Evolutionary conservation across 2,113 vertebrate species (phyloP).

Genomic region (Scolopax mira): DNA sequence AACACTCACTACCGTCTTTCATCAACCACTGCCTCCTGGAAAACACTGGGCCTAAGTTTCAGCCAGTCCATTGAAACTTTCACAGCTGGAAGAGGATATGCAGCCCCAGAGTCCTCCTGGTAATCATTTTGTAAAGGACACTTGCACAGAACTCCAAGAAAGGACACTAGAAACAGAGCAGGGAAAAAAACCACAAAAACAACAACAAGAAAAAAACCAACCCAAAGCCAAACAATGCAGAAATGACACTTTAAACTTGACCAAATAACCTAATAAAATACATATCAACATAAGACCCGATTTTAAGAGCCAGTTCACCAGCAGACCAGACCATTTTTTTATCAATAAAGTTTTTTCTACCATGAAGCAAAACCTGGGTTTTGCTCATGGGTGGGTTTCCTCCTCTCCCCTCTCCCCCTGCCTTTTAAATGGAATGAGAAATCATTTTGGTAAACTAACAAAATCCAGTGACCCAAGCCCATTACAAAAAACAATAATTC

Average conservation of each 20-base stretch:
- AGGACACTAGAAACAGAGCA: conserved; percentile 83
- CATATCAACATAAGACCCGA: background rate
- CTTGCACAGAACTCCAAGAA: conserved; percentile 93
- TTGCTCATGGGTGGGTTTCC: too few relatives aligned
- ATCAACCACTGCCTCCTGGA: conserved; percentile 87
- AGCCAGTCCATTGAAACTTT: conserved; percentile 98
- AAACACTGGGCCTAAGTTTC: conserved; percentile 86
- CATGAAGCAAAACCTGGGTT: background rate
- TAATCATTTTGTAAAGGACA: conserved; percentile 87
- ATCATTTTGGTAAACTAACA: background rate
- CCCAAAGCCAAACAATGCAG: background rate
- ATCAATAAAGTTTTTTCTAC: background rate
- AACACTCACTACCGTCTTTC: conserved; percentile 89
- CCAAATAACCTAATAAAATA: background rate
- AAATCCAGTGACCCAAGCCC: background rate
- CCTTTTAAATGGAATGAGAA: background rate
- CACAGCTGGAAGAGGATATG: conserved; percentile 94
- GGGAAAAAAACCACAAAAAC: background rate
- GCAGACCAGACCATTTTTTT: background rate
- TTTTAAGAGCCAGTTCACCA: background rate
- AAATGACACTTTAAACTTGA: background rate
- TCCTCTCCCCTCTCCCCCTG: too few relatives aligned
- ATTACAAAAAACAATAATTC: background rate
- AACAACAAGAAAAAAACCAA: background rate
- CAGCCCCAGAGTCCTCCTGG: conserved; percentile 85